phyloP scores from a whole-genome alignment of 1,140 invertebrate genomes.

The Drosophila jambulina region DNA sequence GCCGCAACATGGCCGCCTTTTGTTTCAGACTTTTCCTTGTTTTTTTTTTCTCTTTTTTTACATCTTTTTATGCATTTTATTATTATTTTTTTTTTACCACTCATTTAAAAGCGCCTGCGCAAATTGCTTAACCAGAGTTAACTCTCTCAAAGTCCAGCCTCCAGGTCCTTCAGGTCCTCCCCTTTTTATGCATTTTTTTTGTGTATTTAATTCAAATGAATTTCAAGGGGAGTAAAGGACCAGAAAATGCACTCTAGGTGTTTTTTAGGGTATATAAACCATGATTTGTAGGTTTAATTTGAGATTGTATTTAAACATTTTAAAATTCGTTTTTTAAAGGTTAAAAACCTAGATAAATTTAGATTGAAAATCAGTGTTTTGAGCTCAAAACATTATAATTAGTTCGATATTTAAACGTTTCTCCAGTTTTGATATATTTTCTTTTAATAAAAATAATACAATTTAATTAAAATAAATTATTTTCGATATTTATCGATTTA shows the following conservation, averaged over 20 bases:
- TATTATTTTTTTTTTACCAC: slow-evolving; percentile 29
- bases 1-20: slow-evolving; percentile 80
- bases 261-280: not conserved
- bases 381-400: too few species aligned
- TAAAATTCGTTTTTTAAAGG: not conserved
- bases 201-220: slow-evolving; percentile 64
- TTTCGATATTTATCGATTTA: not conserved
- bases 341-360: too few species aligned
- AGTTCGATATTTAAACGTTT: too few species aligned
- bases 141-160: slow-evolving; percentile 55
- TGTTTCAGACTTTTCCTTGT: slow-evolving; percentile 57
- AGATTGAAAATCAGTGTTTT: too few species aligned
- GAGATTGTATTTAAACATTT: not conserved
- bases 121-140: slow-evolving; percentile 67
- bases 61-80: slow-evolving; percentile 51
- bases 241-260: slow-evolving; percentile 3
- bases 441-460: too few species aligned
- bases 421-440: too few species aligned
- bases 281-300: not conserved
- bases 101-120: slow-evolving; percentile 74
- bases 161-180: slow-evolving; percentile 12
- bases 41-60: slow-evolving; percentile 26
- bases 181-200: slow-evolving; percentile 6
- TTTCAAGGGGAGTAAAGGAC: slow-evolving; percentile 15
- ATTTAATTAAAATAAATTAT: too few species aligned